Evolutionary conservation across 2,797 vertebrate species (phyloP), one percentile per base, ranked within the genome.

Genomic region (Anas capensis): DNA sequence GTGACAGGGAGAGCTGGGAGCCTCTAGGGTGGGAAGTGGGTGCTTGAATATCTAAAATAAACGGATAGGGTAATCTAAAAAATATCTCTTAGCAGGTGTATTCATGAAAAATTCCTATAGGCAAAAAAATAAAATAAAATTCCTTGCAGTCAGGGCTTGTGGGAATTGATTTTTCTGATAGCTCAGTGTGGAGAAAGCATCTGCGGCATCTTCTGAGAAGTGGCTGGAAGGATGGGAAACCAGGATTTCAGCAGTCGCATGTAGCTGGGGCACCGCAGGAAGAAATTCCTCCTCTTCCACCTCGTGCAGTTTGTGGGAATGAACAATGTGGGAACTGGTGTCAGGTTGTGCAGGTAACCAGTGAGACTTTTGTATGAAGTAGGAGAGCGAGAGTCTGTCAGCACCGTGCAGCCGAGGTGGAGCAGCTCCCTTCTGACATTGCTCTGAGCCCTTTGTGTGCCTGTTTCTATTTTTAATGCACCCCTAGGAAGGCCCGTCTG

Each of bases 201-300:
- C 78, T 69, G 14, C 19, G 36, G 4, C 40, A 2, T 7, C 2
- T 68, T 56, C 29, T 81, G 82, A 23, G 3, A 16, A 65, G 62
- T 2, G 19, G 2, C 51, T 27, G 27, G 40, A 48, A 69, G 88
- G 27, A 44, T 0, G 0, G 20, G 40, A 18, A 20, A 0, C 4
- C 4, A 53, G 5, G 23, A 8, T 70, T 75, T 75, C 24, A 10
- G 70, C 65, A 81, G 2, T 64, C 31, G 6, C 0, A 0, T 14
- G 14, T 7, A 12, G 31, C 33, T 46, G 64, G 16, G 44, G 56
- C 10, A 2, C 65, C 54, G 57, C 69, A 62, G 48, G 82, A 44
- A 57, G 42, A 27, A 9, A 11, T 4, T 18, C 0, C 68, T 72
- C 42, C n/a, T 6, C 6, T 53, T 61, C 38, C 71, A 46, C 7